Percentiles rank a stretch among this genome's conserved stretches.
phyloP scores from a whole-genome alignment of 2,888 invertebrate genomes.

The Mamestra brassicae region DNA sequence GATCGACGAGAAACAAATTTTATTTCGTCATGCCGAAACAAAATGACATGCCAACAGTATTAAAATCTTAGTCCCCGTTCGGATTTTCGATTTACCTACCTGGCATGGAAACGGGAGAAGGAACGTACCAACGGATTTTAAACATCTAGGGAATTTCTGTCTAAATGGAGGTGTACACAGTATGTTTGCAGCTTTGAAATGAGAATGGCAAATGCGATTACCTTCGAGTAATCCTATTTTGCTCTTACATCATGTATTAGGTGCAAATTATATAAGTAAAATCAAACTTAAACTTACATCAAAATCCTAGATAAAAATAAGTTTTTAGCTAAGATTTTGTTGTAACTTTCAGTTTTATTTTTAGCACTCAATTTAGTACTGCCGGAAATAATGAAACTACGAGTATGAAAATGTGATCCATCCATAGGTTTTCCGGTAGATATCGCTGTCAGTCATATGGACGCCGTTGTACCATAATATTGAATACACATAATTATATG shows the following conservation, averaged over 20 bases:
- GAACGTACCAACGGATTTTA: conserved; percentile 33
- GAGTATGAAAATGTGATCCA: neutral
- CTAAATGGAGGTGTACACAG: conserved; percentile 33
- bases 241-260: conserved; percentile 6
- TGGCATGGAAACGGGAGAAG: conserved; percentile 10
- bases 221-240: conserved; percentile 43
- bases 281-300: no score
- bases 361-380: no score
- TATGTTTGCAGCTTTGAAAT: conserved; percentile 39
- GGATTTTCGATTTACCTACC: conserved; percentile 34
- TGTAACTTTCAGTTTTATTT: neutral
- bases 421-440: neutral
- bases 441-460: neutral
- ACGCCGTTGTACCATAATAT: no score
- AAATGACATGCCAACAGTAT: conserved; percentile 25
- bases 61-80: conserved; percentile 9
- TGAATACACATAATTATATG: no score
- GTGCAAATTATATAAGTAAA: conserved; percentile 19
- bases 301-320: no score
- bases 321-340: conserved; percentile 1
- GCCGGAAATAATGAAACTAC: neutral
- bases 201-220: conserved; percentile 54
- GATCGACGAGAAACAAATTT: conserved; percentile 1
- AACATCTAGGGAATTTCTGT: conserved; percentile 51
- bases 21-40: conserved; percentile 6